Percentiles rank a stretch among this genome's conserved stretches.
phyloP scores from a whole-genome alignment of 92 coral and sea anemone genomes.

The Micromussa lordhowensis region DNA sequence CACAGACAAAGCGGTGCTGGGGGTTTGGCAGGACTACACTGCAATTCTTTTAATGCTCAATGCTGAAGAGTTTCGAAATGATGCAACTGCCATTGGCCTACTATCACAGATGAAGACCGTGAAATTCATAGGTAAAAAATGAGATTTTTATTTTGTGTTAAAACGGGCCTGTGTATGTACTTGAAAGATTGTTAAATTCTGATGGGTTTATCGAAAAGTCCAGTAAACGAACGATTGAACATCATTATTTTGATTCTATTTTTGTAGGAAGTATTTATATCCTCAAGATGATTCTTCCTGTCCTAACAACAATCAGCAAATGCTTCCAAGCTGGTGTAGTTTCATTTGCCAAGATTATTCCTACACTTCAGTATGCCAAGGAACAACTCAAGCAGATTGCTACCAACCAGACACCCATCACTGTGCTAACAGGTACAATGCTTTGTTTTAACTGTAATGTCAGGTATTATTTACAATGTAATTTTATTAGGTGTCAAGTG shows the following conservation, averaged over 20 bases:
- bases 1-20: conserved; percentile 47
- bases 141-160: conserved; percentile 5
- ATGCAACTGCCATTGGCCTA: neutral
- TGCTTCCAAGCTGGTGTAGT: conserved; percentile 54
- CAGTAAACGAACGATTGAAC: neutral
- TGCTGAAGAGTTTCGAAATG: conserved; percentile 13
- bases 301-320: conserved; percentile 40
- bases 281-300: conserved; percentile 34
- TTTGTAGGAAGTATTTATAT: conserved; percentile 28
- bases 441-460: conserved; percentile 13
- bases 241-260: neutral
- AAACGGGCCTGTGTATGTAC: conserved; percentile 16
- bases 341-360: conserved; percentile 39
- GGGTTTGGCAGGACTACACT: conserved; percentile 19
- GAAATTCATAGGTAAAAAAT: conserved; percentile 5
- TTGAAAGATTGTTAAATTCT: neutral
- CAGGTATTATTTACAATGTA: neutral
- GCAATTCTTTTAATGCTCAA: conserved; percentile 6
- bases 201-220: conserved; percentile 21
- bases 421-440: conserved; percentile 33
- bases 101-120: conserved; percentile 4
- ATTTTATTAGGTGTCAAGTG: conserved; percentile 12
- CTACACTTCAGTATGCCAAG: conserved; percentile 41
- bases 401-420: conserved; percentile 26
- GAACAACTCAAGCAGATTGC: conserved; percentile 28